These are phyloP conservation scores for Lasiommata megera DNA, from an alignment of 2,888 invertebrate genomes.

Conservation along the genomic window DNA sequence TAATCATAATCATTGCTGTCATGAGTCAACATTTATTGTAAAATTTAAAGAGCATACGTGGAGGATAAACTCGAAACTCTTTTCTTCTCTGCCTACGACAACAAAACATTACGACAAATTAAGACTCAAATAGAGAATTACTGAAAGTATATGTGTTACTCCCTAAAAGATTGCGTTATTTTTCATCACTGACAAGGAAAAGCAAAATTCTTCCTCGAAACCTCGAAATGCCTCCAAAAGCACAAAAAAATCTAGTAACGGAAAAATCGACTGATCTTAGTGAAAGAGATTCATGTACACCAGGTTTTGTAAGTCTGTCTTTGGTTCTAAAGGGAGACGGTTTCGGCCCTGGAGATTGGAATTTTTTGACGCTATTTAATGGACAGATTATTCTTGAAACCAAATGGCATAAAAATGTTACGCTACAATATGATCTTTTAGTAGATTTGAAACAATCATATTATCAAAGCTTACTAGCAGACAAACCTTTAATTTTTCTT, in stretches of 20 bases:
- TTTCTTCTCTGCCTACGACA: too few relatives aligned
- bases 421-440: constrained; percentile 41
- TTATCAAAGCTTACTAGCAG: constrained; percentile 45
- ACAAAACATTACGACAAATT: too few relatives aligned
- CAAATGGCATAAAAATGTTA: constrained; percentile 48
- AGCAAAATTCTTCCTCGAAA: background rate
- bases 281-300: constrained; percentile 38
- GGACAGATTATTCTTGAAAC: constrained; percentile 47
- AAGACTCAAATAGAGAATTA: too few relatives aligned
- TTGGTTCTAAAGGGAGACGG: constrained; percentile 46
- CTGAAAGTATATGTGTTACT: too few relatives aligned
- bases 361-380: constrained; percentile 50
- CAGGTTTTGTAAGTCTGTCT: constrained; percentile 42
- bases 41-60: too few relatives aligned
- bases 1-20: too few relatives aligned
- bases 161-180: too few relatives aligned
- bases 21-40: too few relatives aligned
- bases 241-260: constrained; percentile 32
- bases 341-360: constrained; percentile 47
- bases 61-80: too few relatives aligned
- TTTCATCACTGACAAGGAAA: too few relatives aligned
- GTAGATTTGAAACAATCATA: constrained; percentile 50
- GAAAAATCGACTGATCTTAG: constrained; percentile 41
- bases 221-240: constrained; percentile 30
- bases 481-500: constrained; percentile 59